These are phyloP conservation scores for Drosophila takahashii DNA, from an alignment of 1,140 invertebrate species.

Conservation along the genomic window DNA sequence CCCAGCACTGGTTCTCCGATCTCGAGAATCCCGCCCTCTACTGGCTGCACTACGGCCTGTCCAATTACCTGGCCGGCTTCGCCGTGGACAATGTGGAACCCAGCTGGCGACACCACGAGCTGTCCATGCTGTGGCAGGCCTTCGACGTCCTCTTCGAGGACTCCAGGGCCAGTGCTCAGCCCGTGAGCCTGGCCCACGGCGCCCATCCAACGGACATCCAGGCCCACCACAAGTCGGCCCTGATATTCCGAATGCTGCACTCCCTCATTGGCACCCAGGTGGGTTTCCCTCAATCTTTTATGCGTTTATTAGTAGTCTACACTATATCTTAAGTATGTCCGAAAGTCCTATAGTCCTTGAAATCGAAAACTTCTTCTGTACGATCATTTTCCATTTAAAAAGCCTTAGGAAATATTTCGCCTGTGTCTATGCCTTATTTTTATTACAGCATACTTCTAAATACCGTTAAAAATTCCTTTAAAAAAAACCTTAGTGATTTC, in stretches of 20 bases:
- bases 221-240: background rate
- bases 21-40: background rate
- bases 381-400: no score
- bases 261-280: conserved; percentile 14
- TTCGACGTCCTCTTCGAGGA: background rate
- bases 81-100: conserved; percentile 10
- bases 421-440: no score
- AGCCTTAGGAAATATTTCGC: no score
- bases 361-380: no score
- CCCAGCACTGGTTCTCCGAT: conserved; percentile 12
- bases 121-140: background rate
- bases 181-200: background rate
- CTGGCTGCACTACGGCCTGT: conserved; percentile 7
- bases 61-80: conserved; percentile 7
- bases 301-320: no score
- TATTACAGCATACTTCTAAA: no score
- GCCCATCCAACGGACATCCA: background rate
- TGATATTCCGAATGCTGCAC: conserved; percentile 15
- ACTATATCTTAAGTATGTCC: no score
- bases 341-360: no score
- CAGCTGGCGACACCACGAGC: background rate
- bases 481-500: no score
- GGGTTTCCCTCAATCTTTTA: no score
- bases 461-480: no score
- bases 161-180: background rate